Evolutionary conservation across 1,140 invertebrate species (phyloP), one percentile per base, ranked within the genome.

Genomic region (Tetragnatha versicolor): DNA sequence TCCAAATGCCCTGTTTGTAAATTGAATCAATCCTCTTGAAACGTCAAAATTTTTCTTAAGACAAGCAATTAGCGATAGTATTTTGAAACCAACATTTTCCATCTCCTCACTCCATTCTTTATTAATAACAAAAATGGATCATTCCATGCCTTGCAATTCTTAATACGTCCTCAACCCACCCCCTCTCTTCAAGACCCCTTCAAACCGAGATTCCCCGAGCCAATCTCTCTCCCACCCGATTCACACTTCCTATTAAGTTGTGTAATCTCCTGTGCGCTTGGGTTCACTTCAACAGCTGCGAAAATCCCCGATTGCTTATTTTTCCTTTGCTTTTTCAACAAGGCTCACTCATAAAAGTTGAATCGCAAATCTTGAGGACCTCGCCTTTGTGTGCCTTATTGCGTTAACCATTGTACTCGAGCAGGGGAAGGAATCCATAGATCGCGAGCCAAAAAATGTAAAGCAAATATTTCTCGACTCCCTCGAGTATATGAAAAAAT

Each of bases 401-500:
- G 39, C 37, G 39, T 29, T 14, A n/a, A 51, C 68, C 49, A 53
- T 70, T 70, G 68, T 70, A 37, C 33, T 37, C 49, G 4, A 49
- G 33, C 9, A 65, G 22, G 51, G 25, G 17, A 45, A 63, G 20
- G 27, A 27, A 70, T 53, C 68, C 68, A 53, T 55, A 53, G 33
- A 35, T 51, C 47, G 35, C 68, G 31, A 29, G 47, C 42, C 47
- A 51, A 39, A n/a, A n/a, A 68, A 47, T 53, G 72, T 51, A 63
- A 75, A 75, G 72, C 72, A 75, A 75, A 75, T 63, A 75, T 75
- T 75, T 75, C 58, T 58, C 42, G 55, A 39, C 51, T 39, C 42
- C 20, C 27, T 12, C 27, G n/a, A 35, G 33, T 37, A n/a, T 31
- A 61, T n/a, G 49, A 63, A 70, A 70, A 51, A 51, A 51, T 33